Evolutionary conservation across 2,888 invertebrate genomes (phyloP).

Genomic region (Flexamia atlantica): DNA sequence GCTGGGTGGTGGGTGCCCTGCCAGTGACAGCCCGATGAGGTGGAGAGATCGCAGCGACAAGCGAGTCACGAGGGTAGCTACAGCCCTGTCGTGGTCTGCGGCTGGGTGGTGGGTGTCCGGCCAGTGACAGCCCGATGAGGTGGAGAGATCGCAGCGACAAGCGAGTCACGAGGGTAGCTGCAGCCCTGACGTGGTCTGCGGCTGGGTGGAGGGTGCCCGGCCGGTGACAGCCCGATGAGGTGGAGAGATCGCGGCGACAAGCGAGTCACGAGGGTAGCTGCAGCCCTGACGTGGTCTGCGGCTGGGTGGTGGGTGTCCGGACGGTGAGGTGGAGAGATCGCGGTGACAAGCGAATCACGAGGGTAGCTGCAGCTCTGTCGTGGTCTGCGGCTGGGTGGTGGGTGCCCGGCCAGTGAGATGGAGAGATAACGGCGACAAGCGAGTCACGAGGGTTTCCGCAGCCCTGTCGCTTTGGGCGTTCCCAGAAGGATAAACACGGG

Average conservation of each 20-base stretch:
- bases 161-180: not conserved
- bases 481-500: slow-evolving; percentile 42
- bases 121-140: not conserved
- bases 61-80: not conserved
- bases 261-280: not conserved
- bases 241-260: not conserved
- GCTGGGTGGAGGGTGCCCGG: not conserved
- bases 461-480: slow-evolving; percentile 13
- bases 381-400: too few species aligned
- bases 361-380: not conserved
- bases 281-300: too few species aligned
- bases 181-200: too few species aligned
- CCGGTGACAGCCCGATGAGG: not conserved
- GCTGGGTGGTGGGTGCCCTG: not conserved
- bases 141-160: not conserved
- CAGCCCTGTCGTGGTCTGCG: too few species aligned
- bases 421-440: not conserved
- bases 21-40: not conserved
- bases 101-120: not conserved
- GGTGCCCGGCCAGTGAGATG: not conserved
- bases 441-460: not conserved
- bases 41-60: not conserved
- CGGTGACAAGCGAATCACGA: not conserved
- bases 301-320: not conserved
- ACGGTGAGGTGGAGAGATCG: not conserved